phyloP scores from a whole-genome alignment of 2,797 vertebrate species.

The Pipistrellus kuhlii region DNA sequence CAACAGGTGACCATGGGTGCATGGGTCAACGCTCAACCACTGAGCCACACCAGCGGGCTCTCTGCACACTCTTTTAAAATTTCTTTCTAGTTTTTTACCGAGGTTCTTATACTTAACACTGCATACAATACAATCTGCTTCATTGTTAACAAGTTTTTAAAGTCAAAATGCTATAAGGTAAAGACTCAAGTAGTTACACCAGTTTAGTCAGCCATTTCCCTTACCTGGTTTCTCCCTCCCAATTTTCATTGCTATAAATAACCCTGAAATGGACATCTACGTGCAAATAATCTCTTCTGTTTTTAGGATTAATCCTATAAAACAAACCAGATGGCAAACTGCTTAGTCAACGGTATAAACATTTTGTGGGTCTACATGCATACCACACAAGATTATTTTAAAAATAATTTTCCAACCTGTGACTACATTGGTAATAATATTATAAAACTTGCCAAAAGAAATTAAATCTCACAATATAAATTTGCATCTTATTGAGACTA shows the following conservation, averaged over 20 bases:
- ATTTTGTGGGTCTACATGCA: neutral
- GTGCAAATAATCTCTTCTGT: neutral
- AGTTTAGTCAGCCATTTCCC: neutral
- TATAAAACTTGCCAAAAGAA: neutral
- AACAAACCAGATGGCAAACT: neutral
- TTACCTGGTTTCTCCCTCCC: accelerated
- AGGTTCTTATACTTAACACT: neutral
- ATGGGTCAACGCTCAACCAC: too few species aligned
- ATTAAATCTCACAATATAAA: neutral
- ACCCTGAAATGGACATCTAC: neutral
- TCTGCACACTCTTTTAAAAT: neutral
- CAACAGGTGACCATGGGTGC: too few species aligned
- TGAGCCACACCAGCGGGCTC: too few species aligned
- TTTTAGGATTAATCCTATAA: neutral
- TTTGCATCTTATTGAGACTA: neutral
- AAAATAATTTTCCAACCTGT: neutral
- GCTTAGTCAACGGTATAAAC: neutral
- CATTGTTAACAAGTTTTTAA: neutral
- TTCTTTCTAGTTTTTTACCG: neutral
- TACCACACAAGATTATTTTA: neutral
- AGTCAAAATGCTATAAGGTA: neutral
- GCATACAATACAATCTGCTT: neutral
- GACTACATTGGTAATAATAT: neutral
- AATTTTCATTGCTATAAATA: neutral
- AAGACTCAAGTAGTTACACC: neutral